Percentiles rank a stretch among this genome's conserved stretches.
phyloP scores from a whole-genome alignment of 2,113 vertebrate species.

The Ginglymostoma cirratum region DNA sequence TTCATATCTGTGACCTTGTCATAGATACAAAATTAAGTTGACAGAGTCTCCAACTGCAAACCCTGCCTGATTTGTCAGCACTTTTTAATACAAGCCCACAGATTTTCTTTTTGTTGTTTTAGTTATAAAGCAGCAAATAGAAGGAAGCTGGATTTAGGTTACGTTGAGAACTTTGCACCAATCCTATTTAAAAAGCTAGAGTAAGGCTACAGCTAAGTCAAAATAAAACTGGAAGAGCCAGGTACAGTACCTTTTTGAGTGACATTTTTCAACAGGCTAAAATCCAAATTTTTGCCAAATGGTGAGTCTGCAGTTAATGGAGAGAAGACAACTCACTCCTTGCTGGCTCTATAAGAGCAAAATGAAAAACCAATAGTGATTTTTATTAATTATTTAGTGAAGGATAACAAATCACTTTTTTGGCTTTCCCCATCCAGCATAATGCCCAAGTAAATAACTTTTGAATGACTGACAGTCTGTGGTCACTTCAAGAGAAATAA shows the following conservation, averaged over 20 bases:
- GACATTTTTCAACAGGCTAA: not conserved
- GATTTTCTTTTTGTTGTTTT: not conserved
- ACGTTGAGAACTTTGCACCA: not conserved
- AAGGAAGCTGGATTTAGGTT: not conserved
- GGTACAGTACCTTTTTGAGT: not conserved
- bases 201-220: not conserved
- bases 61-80: not conserved
- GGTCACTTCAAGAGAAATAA: not conserved
- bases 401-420: too few species aligned
- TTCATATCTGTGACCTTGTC: not conserved
- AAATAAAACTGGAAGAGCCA: not conserved
- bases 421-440: not conserved
- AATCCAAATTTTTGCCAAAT: not conserved
- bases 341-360: not conserved
- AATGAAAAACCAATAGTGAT: not conserved
- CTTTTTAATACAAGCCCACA: too few species aligned
- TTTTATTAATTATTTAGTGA: too few species aligned
- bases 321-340: not conserved
- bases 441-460: not conserved
- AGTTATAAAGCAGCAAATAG: not conserved
- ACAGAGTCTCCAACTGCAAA: not conserved
- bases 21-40: not conserved
- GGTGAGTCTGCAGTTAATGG: not conserved
- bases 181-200: not conserved
- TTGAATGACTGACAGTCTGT: not conserved